A percentile compares a stretch with the other conserved stretches of the same genome.
These are phyloP conservation scores for Kradibia gibbosae DNA, from an alignment of 1,140 invertebrate genomes.

Conservation along the genomic window DNA sequence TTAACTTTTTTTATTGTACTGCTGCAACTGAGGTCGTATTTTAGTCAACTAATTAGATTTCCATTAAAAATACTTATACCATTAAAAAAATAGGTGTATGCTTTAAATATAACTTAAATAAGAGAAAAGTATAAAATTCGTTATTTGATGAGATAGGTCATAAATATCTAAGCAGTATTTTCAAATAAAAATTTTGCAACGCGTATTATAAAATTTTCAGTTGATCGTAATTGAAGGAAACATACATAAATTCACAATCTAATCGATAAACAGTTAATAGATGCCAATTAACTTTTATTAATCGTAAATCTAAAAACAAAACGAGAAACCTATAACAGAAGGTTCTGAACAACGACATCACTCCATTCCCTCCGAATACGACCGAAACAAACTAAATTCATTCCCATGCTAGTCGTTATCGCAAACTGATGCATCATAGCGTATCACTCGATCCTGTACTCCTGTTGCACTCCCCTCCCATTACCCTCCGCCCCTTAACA, in stretches of 20 bases:
- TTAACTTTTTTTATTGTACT: neutral
- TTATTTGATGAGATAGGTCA: no score
- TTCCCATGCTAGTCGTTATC: conserved; percentile 54
- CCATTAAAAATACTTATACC: neutral
- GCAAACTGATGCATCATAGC: conserved; percentile 13
- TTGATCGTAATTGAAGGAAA: neutral
- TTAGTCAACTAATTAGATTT: neutral
- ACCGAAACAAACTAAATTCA: conserved; percentile 9
- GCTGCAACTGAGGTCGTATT: neutral
- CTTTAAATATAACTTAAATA: neutral
- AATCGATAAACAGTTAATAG: neutral
- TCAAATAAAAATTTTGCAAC: neutral
- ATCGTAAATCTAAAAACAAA: conserved; percentile 24
- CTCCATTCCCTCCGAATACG: neutral
- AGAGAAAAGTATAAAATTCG: neutral
- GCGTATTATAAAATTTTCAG: neutral
- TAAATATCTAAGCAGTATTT: neutral
- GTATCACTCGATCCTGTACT: no score
- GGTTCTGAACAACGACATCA: conserved; percentile 10
- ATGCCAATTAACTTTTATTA: neutral
- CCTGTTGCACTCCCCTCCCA: no score
- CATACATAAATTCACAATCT: neutral
- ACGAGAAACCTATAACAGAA: conserved; percentile 41
- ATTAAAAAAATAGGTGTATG: no score
- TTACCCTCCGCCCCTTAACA: neutral